Evolutionary conservation across 2,797 vertebrate genomes (phyloP), one percentile per base, ranked within the genome.

Genomic region (Hydrocynus forskahlii): DNA sequence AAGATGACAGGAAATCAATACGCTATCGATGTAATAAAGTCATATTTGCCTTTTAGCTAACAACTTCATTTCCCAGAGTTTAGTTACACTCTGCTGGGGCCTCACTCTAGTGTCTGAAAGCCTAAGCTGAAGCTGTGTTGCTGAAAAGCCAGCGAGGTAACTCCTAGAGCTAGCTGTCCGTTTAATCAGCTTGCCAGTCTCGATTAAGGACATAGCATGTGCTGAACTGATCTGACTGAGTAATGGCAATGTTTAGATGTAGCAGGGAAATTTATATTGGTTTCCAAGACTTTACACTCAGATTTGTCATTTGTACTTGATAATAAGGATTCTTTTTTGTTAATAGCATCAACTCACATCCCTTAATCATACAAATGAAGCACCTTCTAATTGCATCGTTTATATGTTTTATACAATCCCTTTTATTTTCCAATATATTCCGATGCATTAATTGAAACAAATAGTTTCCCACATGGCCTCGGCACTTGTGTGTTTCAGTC

Each of bases 1-100:
- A 94, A 92, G 88, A 91, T 93, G 94, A 94, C 94, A 96, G 94
- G 85, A 97, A 97, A 96, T 96, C 95, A 95, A 96, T 96, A 94
- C 87, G 77, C 86, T 84, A 89, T 92, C 88, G 91, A 92, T 92
- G 93, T 95, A 95, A 96, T 94, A 87, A 93, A 93, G 81, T 88
- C 60, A 79, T 48, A 77, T 77, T 89, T 87, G 88, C 90, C 91
- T 90, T 93, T 92, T 93, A 94, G 93, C 91, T 92, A 94, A 93
- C 92, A 93, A 92, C 93, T 94, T 94, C 89, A 95, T 94, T 93
- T 94, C 81, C 80, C 86, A 92, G 86, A 88, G 89, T 89, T 89
- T 81, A 84, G 87, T 88, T 89, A 86, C 84, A 81, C 55, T 73
- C 52, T 43, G 79, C 67, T 74, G 64, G 35, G 60, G 59, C 70